Conservation (phyloP, 2,113 vertebrate genomes). For the Hippoglossus stenolepis region DNA sequence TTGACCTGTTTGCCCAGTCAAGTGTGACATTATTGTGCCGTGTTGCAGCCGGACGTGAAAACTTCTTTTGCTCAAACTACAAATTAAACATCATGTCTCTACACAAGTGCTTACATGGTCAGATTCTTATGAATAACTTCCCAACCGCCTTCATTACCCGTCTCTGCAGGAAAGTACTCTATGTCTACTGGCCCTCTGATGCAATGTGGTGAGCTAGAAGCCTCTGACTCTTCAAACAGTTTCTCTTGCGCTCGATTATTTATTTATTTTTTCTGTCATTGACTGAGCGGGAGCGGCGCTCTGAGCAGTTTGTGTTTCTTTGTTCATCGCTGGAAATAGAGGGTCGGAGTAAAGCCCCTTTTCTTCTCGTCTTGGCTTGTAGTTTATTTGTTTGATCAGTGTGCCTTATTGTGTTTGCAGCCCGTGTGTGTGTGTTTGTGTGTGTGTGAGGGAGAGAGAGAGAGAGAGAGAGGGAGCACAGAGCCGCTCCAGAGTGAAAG, state of each 20-base stretch:
- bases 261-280: constrained; percentile 73
- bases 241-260: constrained; percentile 69
- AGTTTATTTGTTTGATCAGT: constrained; percentile 73
- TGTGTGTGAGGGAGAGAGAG: constrained; percentile 13
- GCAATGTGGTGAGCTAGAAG: constrained; percentile 75
- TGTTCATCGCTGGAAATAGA: constrained; percentile 71
- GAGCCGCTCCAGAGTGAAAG: constrained; percentile 43
- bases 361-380: constrained; percentile 59
- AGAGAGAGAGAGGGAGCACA: background rate
- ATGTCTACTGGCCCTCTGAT: constrained; percentile 77
- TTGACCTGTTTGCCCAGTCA: constrained; percentile 80
- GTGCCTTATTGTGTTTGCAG: constrained; percentile 44
- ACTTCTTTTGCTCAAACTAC: constrained; percentile 76
- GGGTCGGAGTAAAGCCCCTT: constrained; percentile 50
- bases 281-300: constrained; percentile 64
- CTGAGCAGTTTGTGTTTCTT: constrained; percentile 69
- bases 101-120: constrained; percentile 80
- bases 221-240: constrained; percentile 78
- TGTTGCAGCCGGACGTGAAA: constrained; percentile 74
- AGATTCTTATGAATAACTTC: constrained; percentile 81
- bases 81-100: constrained; percentile 81
- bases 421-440: constrained; percentile 1
- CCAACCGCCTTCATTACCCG: constrained; percentile 75
- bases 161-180: constrained; percentile 73
- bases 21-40: constrained; percentile 80